Conservation (phyloP, 2,113 vertebrate species). For the Cryptomyrus ogoouensis region DNA sequence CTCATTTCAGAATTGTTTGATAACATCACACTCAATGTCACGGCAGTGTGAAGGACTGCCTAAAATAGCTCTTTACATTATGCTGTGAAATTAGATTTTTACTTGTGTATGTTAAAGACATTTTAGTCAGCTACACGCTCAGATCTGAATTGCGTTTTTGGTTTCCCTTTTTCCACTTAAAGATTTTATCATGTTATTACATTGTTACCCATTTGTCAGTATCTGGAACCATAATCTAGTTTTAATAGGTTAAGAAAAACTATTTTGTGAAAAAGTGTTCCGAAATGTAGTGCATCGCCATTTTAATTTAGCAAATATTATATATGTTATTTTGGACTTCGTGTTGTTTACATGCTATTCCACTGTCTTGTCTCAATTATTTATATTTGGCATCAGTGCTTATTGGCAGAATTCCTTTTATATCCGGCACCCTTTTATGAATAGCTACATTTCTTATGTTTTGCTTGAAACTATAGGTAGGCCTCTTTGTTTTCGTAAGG, state of each 20-base stretch:
- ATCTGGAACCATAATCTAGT: neutral
- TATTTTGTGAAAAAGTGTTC: neutral
- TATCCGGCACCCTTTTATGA: neutral
- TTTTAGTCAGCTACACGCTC: neutral
- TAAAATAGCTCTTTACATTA: neutral
- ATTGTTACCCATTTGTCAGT: neutral
- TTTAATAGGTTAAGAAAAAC: constrained; percentile 3
- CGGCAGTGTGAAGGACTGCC: neutral
- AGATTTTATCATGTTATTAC: neutral
- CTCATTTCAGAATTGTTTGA: neutral
- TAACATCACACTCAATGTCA: neutral
- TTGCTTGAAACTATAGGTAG: neutral
- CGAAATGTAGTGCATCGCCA: neutral
- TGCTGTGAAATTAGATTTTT: neutral
- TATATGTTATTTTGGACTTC: neutral
- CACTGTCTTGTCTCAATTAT: neutral
- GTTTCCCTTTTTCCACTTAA: neutral
- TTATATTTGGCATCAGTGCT: neutral
- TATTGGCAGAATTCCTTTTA: neutral
- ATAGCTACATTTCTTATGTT: neutral
- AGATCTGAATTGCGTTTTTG: neutral
- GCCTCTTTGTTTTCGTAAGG: neutral
- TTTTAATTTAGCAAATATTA: neutral
- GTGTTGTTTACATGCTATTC: neutral
- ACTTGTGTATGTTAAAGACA: neutral